Conservation (phyloP, 2,888 invertebrate species). For the Ornithoptera priamus region DNA sequence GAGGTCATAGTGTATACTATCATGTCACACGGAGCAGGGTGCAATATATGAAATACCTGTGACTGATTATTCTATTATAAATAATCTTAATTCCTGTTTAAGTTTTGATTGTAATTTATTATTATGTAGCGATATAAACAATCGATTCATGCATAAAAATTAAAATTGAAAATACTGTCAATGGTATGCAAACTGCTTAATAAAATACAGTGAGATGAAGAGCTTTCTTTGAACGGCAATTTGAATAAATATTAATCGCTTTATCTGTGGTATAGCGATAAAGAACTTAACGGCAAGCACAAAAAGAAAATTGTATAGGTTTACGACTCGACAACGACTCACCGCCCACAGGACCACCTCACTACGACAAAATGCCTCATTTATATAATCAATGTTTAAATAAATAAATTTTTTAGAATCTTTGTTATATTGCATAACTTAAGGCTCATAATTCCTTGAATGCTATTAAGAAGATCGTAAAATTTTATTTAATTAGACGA, state of each 20-base stretch:
- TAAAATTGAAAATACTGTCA: background rate
- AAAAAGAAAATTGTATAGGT: conserved; percentile 2
- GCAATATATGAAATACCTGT: no score
- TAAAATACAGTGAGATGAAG: conserved; percentile 10
- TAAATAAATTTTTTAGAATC: conserved; percentile 12
- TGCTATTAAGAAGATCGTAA: conserved; percentile 18
- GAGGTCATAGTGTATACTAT: no score
- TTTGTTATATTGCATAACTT: conserved; percentile 4
- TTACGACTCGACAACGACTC: conserved; percentile 4
- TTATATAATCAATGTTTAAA: conserved; percentile 11
- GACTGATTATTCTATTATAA: no score
- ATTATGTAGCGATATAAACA: no score
- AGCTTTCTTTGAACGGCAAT: conserved; percentile 2
- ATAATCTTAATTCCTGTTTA: no score
- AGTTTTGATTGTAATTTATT: no score
- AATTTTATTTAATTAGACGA: conserved; percentile 22
- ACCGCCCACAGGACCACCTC: conserved; percentile 12
- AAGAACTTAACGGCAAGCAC: conserved; percentile 14
- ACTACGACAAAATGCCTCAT: conserved; percentile 15
- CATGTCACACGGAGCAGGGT: no score
- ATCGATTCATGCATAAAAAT: no score
- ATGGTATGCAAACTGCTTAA: conserved; percentile 8
- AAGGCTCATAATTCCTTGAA: conserved; percentile 3
- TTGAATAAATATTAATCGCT: conserved; percentile 2
- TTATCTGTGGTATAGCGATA: conserved; percentile 3